These are phyloP conservation scores for Galerucella calmariensis DNA, from an alignment of 2,888 invertebrate species.

Conservation along the genomic window DNA sequence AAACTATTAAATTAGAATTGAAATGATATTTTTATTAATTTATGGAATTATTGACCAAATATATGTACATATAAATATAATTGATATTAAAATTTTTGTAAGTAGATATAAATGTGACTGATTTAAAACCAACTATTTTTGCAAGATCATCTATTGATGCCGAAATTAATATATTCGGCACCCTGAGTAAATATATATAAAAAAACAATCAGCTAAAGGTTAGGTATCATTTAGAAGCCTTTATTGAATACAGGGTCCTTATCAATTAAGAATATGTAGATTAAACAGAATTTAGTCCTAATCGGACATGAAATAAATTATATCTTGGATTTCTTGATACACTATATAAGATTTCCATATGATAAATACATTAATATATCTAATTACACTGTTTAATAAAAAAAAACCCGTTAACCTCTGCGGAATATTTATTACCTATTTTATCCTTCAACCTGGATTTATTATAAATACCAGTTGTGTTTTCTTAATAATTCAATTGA, in stretches of 20 bases:
- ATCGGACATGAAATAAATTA: constrained; percentile 53
- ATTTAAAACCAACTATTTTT: constrained; percentile 51
- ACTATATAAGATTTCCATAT: constrained; percentile 51
- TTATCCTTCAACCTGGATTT: not conserved
- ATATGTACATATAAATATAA: constrained; percentile 48
- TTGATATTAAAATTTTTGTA: constrained; percentile 54
- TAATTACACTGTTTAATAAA: constrained; percentile 42
- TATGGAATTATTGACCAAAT: constrained; percentile 49
- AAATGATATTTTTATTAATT: constrained; percentile 38
- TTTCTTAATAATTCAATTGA: not conserved
- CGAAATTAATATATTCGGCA: constrained; percentile 48
- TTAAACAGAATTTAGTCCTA: constrained; percentile 58
- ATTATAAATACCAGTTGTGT: not conserved
- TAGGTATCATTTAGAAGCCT: constrained; percentile 64
- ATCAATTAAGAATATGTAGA: constrained; percentile 63
- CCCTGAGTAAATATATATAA: constrained; percentile 54
- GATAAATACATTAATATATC: constrained; percentile 40
- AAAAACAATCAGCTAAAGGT: constrained; percentile 61
- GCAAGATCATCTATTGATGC: constrained; percentile 50
- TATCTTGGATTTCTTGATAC: constrained; percentile 60
- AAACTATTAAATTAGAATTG: constrained; percentile 17
- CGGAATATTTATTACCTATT: not conserved
- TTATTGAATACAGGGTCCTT: constrained; percentile 66
- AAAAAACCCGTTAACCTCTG: not conserved
- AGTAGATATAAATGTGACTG: constrained; percentile 54